phyloP scores from a whole-genome alignment of 2,113 vertebrate genomes.

The Pelmatolapia mariae region DNA sequence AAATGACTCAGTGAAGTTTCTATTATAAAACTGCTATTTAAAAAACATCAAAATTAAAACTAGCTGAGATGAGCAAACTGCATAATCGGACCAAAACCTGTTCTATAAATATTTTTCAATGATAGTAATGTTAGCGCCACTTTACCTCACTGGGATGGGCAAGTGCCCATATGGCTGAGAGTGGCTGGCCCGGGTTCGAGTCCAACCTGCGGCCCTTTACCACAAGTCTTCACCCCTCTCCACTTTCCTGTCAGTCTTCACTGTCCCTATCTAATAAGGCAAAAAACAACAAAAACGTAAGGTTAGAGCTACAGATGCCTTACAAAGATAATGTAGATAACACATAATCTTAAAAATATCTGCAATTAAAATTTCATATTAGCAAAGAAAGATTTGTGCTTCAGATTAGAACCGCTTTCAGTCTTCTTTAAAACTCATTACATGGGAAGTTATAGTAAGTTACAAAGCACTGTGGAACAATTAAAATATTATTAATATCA shows the following conservation, averaged over 20 bases:
- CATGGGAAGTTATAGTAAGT: not conserved
- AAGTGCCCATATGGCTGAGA: not conserved
- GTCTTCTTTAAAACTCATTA: not conserved
- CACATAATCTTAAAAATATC: not conserved
- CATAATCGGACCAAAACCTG: not conserved
- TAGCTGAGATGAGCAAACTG: not conserved
- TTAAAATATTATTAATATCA: not conserved
- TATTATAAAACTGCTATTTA: not conserved
- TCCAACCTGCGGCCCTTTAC: not conserved
- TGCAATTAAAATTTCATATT: not conserved
- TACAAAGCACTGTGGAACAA: not conserved
- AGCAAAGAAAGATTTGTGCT: not conserved
- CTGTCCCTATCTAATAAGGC: not conserved
- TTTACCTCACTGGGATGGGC: not conserved
- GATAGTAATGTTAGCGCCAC: not conserved
- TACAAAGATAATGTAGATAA: not conserved
- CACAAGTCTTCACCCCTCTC: not conserved
- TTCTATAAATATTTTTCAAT: not conserved
- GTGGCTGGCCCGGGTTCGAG: not conserved
- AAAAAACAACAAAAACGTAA: not conserved
- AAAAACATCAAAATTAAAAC: not conserved
- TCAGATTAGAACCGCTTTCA: not conserved
- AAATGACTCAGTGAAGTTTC: not conserved
- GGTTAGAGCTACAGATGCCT: not conserved
- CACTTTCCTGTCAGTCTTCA: not conserved